Base-by-base conservation (phyloP, 1,140 invertebrate genomes). In the Helicoverpa zea region DNA sequence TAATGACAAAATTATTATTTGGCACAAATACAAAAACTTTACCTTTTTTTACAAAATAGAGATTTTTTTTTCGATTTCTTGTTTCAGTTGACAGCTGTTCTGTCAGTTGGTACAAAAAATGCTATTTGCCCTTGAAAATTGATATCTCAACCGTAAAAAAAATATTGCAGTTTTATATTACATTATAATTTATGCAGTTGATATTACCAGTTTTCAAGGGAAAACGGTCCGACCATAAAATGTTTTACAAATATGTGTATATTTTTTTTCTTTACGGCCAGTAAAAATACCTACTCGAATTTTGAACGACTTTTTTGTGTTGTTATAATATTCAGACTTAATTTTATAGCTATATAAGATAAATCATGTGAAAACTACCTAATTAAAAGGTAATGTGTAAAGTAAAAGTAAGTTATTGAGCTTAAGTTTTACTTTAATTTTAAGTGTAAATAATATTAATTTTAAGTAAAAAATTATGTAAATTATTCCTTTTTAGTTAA, bases 361-460 rank as follows among this genome's bases (percentile, higher is more conserved):
- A 0, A 7, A n/a, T 11, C 5, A 43, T 9, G 35, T 43, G 9
- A 7, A 43, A 43, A 43, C 35, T 43, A 43, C 23, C 29, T 63
- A 63, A 59, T 58, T 0, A 16, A 9, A 18, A 66, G 30, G 13
- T 66, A 54, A 43, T 64, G 10, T 16, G 4, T 52, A 77, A 52
- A 64, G 74, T 63, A 64, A 63, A 59, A 77, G 74, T 77, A 77
- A 77, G 74, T 64, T 77, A 77, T 63, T 49, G 29, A 64, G 35
- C 74, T 77, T 77, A 77, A 77, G 58, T 77, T 77, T 77, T 73
- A 73, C 70, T 58, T 12, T 68, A 68, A n/a, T 18, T 43, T 51
- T 68, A 68, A 68, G 64, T 68, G 70, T 73, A 73, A 54, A 73
- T 73, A 70, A 70, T 70, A 51, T 51, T 68, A 51, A 7, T 54